A percentile compares a stretch with the other conserved stretches of the same genome.
Evolutionary conservation across 2,888 invertebrate species (phyloP).

Genomic region (Rhyacophila evoluta): DNA sequence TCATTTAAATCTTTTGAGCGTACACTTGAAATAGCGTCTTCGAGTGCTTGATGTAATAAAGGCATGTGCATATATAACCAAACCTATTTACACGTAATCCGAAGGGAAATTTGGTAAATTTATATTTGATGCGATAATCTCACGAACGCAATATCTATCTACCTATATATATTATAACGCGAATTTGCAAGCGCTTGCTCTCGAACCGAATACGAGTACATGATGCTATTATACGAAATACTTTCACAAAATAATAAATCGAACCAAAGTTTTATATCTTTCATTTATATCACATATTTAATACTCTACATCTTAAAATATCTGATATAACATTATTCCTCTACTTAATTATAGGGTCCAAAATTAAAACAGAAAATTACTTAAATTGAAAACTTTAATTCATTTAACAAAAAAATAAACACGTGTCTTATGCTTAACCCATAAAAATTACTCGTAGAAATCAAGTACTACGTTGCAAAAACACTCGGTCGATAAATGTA

Average conservation of each 20-base stretch:
- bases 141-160: conserved; percentile 2
- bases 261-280: too few species aligned
- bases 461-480: too few species aligned
- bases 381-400: too few species aligned
- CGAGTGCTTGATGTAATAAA: conserved; percentile 8
- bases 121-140: conserved; percentile 24
- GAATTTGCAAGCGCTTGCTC: not conserved
- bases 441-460: too few species aligned
- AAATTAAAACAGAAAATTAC: too few species aligned
- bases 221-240: not conserved
- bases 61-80: conserved; percentile 19
- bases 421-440: too few species aligned
- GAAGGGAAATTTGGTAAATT: conserved; percentile 10
- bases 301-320: too few species aligned
- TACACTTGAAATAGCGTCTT: conserved; percentile 8
- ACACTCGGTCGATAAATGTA: too few species aligned
- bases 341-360: too few species aligned
- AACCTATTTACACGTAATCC: conserved; percentile 12
- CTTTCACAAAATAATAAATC: not conserved
- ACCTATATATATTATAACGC: not conserved
- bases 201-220: not conserved
- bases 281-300: too few species aligned
- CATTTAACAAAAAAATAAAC: too few species aligned
- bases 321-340: too few species aligned
- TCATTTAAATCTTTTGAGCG: conserved; percentile 14